Conservation (phyloP, 2,888 invertebrate genomes). For the Drosophila meridiana region DNA sequence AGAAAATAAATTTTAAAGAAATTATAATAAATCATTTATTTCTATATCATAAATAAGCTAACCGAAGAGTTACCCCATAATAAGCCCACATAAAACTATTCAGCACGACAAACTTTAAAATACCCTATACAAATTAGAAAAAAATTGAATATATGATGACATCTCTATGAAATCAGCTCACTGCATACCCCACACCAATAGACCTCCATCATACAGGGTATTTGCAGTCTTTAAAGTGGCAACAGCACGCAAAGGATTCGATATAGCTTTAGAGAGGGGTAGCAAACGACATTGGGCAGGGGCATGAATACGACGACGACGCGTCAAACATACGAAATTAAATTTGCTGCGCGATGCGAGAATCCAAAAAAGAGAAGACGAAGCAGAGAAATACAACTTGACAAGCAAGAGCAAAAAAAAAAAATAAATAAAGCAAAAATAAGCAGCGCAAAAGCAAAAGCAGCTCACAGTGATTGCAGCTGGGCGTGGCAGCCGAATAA, state of each 20-base stretch:
- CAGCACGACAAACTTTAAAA: neutral
- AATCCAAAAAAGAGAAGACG: conserved; percentile 26
- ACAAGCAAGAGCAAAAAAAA: conserved; percentile 42
- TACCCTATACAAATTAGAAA: neutral
- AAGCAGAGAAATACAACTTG: conserved; percentile 31
- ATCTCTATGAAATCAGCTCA: no score
- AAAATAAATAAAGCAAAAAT: conserved; percentile 1
- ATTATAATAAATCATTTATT: no score
- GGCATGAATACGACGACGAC: conserved; percentile 46
- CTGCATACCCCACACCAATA: neutral
- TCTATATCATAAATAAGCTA: neutral
- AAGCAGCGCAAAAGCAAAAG: conserved; percentile 21
- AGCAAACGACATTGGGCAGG: neutral
- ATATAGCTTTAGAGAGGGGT: conserved; percentile 11
- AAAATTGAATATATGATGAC: no score
- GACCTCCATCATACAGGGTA: conserved; percentile 16
- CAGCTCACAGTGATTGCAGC: conserved; percentile 49
- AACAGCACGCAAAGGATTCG: conserved; percentile 51
- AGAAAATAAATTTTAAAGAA: no score
- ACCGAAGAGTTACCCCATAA: neutral
- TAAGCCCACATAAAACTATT: neutral
- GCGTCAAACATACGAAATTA: conserved; percentile 77
- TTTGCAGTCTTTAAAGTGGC: conserved; percentile 46
- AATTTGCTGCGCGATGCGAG: conserved; percentile 59
- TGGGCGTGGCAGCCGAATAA: conserved; percentile 64